These are phyloP conservation scores for Drosophila yakuba DNA, from an alignment of 1,140 invertebrate species.

Conservation along the genomic window DNA sequence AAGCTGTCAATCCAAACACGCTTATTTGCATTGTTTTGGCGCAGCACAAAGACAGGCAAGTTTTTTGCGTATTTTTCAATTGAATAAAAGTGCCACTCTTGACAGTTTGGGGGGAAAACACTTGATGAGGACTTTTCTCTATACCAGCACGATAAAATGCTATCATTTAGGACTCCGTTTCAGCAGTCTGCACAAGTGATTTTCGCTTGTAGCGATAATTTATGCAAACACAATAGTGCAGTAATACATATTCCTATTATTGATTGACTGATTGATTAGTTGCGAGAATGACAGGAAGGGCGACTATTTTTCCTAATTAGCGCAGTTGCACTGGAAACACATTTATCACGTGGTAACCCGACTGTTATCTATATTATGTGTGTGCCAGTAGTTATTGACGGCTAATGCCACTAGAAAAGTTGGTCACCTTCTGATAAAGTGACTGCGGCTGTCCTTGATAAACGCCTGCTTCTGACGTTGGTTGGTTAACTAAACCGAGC, in stretches of 20 bases:
- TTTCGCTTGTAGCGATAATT: conserved; percentile 41
- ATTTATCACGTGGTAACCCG: conserved; percentile 55
- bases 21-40: conserved; percentile 60
- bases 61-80: conserved; percentile 12
- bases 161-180: neutral
- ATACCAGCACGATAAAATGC: neutral
- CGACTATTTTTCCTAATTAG: conserved; percentile 52
- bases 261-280: conserved; percentile 61
- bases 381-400: conserved; percentile 60
- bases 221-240: conserved; percentile 53
- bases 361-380: conserved; percentile 50
- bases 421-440: conserved; percentile 59
- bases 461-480: conserved; percentile 37
- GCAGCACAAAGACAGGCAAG: conserved; percentile 2
- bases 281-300: neutral
- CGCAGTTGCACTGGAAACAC: conserved; percentile 28
- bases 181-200: conserved; percentile 26
- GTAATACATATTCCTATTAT: conserved; percentile 20
- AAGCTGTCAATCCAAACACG: conserved; percentile 56
- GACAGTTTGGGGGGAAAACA: neutral
- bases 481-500: conserved; percentile 22
- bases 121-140: conserved; percentile 5
- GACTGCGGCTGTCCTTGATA: conserved; percentile 32
- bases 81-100: conserved; percentile 29
- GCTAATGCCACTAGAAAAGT: conserved; percentile 51